Base-by-base conservation (phyloP, 2,113 vertebrate species). In the Podarcis muralis region DNA sequence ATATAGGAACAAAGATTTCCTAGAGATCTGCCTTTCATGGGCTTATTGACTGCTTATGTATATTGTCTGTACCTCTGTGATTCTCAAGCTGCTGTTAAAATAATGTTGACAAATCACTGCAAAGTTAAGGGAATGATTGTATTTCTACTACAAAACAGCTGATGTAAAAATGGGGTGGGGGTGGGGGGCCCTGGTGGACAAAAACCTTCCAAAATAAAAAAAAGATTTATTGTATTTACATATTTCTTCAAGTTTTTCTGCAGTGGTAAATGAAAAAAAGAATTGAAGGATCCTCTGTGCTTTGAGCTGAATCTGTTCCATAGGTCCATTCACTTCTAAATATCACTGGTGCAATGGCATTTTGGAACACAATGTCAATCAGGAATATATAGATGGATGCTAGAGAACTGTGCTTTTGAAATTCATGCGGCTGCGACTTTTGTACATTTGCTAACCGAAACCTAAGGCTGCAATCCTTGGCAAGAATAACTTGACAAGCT, bases 201-300 rank as follows among this genome's bases (percentile, higher is more conserved):
- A 30, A 48, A 8, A 30, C 13, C 25, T 48, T 35, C 16, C 32
- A 37, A 75, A 75, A 22, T 37, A 75, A 75, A 32, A 75, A 75
- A 75, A 23, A 37, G 72, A 37, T 75, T 32, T 72, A 32, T 32
- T 72, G 75, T 30, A 79, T 12, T 25, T 79, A 48, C 40, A 48
- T 4, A 78, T 12, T 22, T 76, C 35, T 35, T 82, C 59, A 37
- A 82, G 22, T 16, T 4, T 53, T 84, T 71, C 37, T 15, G 7
- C 27, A 71, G 0, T 43, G 7, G 0, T 0, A 0, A 1, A 43
- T 0, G 5, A 62, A 9, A 35, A 12, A 76, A 0, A 3, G 62
- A 4, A 0, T 0, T 11, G 1, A 32, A 0, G 59, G 0, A 1
- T 13, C 11, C 5, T 0, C 6, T 62, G 3, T 83, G 32, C n/a